These are phyloP conservation scores for Orthonychiurus folsomi DNA, from an alignment of 2,888 invertebrate genomes.

Conservation along the genomic window DNA sequence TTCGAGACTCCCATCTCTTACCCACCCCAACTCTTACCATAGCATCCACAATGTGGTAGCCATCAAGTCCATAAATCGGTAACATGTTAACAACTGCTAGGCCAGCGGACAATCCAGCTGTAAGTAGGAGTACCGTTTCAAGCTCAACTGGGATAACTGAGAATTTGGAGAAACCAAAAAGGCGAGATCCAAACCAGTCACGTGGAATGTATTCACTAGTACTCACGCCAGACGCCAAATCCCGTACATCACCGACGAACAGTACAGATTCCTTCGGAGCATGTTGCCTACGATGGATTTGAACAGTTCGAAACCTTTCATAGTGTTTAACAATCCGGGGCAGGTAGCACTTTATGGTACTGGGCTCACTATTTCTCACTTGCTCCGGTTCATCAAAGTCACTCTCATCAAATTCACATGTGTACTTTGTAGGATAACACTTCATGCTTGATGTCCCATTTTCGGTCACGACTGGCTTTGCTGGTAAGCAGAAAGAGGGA, in stretches of 20 bases:
- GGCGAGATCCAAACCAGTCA: constrained; percentile 33
- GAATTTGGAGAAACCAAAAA: constrained; percentile 33
- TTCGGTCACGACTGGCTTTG: constrained; percentile 31
- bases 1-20: constrained; percentile 33
- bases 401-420: constrained; percentile 10
- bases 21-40: constrained; percentile 18
- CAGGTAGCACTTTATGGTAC: constrained; percentile 27
- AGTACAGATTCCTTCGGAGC: constrained; percentile 31
- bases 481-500: constrained; percentile 36
- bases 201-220: constrained; percentile 36
- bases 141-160: constrained; percentile 34
- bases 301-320: constrained; percentile 35
- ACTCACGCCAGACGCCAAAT: constrained; percentile 32
- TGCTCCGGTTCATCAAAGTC: not conserved
- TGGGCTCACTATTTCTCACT: constrained; percentile 9
- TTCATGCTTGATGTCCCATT: constrained; percentile 19
- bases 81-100: constrained; percentile 39
- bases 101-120: constrained; percentile 39
- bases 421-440: constrained; percentile 23
- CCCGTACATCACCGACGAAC: constrained; percentile 39
- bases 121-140: constrained; percentile 38
- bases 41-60: constrained; percentile 38
- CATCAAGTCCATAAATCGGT: constrained; percentile 39
- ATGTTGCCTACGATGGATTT: constrained; percentile 36
- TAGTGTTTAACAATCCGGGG: constrained; percentile 30